Evolutionary conservation across 2,888 invertebrate species (phyloP), one percentile per base, ranked within the genome.

Genomic region (Hesperia comma): DNA sequence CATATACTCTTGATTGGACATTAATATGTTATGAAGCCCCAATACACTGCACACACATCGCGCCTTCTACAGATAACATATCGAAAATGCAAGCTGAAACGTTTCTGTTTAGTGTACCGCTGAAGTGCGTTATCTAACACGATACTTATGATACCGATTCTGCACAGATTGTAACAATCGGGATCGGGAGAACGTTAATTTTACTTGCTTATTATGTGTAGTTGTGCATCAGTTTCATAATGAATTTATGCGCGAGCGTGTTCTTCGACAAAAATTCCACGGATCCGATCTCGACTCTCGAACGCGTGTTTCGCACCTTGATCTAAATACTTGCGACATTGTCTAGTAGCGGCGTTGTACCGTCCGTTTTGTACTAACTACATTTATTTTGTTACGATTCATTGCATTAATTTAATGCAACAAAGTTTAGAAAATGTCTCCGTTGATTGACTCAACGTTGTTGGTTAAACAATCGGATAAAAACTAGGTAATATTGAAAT

Each of bases 311-410:
- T 90, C 86, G 87, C 91, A 91, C 92, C 92, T 92, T 92, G 92
- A 92, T 92, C 92, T 92, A 91, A 92, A 92, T 92, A 90, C 89
- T 88, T 89, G 86, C 86, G 89, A 91, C 89, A 91, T 90, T 88
- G 90, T 92, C 86, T 87, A 84, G 86, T 81, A 78, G 81, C 83
- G 81, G 81, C 83, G 81, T 80, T 81, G 77, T 80, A 78, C 79
- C 84, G 81, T 83, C 79, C 79, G 82, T 84, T 81, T 81, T 81
- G 78, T 83, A 80, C 77, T 63, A 56, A 63, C 63, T 46, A 54
- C 19, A 54, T 62, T 62, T 62, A 60, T 66, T 66, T 67, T 55
- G 33, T 61, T 54, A 43, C 54, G 60, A 54, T 55, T 43, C 19
- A 53, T 19, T 19, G 58, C 17, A 43, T 64, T 57, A 37, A 46